Base-by-base conservation (phyloP, 2,888 invertebrate species). In the Actias luna region DNA sequence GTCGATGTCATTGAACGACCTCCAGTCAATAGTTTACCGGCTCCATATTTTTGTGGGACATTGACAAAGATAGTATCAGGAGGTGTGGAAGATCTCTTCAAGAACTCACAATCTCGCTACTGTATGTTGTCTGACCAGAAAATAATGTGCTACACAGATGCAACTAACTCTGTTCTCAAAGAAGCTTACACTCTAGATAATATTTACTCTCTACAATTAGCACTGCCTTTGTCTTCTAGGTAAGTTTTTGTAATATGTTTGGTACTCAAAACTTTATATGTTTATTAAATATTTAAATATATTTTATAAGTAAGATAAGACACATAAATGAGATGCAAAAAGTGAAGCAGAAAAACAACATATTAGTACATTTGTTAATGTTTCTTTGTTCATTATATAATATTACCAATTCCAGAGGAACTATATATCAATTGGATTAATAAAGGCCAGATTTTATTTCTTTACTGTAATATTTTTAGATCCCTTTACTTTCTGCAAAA, bases 81-180 rank as follows among this genome's bases (percentile, higher is more conserved):
- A 10, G 94, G 94, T 0, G 95, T 95, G 1, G 96, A 96, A 71
- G 95, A 96, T 69, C 88, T 96, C 63, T 94, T 96, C 61, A 96
- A 96, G 67, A 96, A 97, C 79, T 94, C 96, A 76, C 95, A 95
- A 67, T 93, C 93, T n/a, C 93, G 96, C 52, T 95, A 95, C 85
- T 96, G 95, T 77, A 94, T 95, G 50, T 82, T 97, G 29, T 94
- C 95, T 5, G 95, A 96, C 69, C 94, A 95, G 57, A 95, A 95
- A 77, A 88, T 97, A 33, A 93, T 94, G 69, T 96, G 96, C 77
- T 96, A 95, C 74, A 89, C 94, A 5, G 97, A 97, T 77, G 95
- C 95, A 70, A 94, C 94, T 62, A 95, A 95, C 85, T 93, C 94
- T 42, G 89, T 94, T 42, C 79, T 95, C 27, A 96, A 96, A 78